Evolutionary conservation across 2,888 invertebrate species (phyloP).

Genomic region (Synergus laeviventris): DNA sequence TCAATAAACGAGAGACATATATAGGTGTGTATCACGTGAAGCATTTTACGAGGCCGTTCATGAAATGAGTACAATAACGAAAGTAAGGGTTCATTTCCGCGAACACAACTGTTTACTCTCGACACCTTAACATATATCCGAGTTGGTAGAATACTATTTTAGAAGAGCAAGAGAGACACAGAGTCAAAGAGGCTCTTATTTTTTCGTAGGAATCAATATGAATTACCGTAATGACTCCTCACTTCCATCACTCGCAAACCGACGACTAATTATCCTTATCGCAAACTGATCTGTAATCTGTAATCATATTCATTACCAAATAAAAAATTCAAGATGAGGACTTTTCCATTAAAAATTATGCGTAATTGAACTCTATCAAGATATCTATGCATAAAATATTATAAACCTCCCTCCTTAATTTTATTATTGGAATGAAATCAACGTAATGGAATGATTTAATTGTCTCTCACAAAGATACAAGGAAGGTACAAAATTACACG

Average conservation of each 20-base stretch:
- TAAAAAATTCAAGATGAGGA: background rate
- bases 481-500: no score
- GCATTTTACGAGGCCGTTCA: conserved; percentile 36
- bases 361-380: background rate
- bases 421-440: background rate
- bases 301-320: background rate
- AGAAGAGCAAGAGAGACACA: conserved; percentile 13
- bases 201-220: conserved; percentile 22
- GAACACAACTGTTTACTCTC: conserved; percentile 37
- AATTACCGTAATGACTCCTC: conserved; percentile 12
- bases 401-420: background rate
- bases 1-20: conserved; percentile 37
- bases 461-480: no score
- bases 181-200: background rate
- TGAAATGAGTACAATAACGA: conserved; percentile 38
- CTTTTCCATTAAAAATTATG: background rate
- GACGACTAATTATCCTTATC: conserved; percentile 18
- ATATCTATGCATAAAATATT: no score
- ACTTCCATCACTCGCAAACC: background rate
- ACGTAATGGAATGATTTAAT: background rate
- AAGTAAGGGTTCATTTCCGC: conserved; percentile 32
- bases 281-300: background rate
- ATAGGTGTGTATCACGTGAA: conserved; percentile 27
- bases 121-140: conserved; percentile 34
- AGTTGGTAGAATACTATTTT: background rate